phyloP scores from a whole-genome alignment of 2,113 vertebrate species.

The Anhinga anhinga region DNA sequence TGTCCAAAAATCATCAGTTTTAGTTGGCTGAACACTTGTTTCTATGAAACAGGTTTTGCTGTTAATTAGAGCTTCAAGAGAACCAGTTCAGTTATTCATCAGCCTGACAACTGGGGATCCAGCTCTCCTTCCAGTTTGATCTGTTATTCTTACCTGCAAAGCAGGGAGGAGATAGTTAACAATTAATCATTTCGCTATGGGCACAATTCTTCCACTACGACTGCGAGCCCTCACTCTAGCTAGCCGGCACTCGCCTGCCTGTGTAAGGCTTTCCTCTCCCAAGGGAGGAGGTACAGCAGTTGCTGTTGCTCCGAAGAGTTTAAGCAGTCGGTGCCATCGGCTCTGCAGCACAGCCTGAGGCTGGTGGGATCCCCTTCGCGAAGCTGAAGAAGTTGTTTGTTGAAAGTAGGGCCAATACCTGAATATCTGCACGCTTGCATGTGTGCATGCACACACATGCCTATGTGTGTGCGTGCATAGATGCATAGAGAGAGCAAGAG shows the following conservation, averaged over 20 bases:
- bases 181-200: background rate
- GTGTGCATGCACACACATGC: accelerated
- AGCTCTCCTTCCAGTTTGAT: background rate
- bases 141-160: background rate
- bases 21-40: background rate
- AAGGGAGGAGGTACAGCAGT: background rate
- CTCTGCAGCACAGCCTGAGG: background rate
- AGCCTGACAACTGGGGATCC: background rate
- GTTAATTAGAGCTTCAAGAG: background rate
- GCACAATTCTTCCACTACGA: background rate
- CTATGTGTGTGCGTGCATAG: background rate
- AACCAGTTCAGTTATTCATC: background rate
- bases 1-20: background rate
- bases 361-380: background rate
- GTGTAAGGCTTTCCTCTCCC: background rate
- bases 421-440: no score
- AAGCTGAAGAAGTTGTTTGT: background rate
- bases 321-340: accelerated
- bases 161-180: background rate
- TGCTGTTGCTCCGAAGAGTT: accelerated
- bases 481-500: background rate
- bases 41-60: background rate
- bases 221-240: background rate
- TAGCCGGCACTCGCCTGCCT: accelerated
- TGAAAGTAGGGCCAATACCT: background rate